phyloP scores from a whole-genome alignment of 1,140 invertebrate genomes.

The Eurosta solidaginis region DNA sequence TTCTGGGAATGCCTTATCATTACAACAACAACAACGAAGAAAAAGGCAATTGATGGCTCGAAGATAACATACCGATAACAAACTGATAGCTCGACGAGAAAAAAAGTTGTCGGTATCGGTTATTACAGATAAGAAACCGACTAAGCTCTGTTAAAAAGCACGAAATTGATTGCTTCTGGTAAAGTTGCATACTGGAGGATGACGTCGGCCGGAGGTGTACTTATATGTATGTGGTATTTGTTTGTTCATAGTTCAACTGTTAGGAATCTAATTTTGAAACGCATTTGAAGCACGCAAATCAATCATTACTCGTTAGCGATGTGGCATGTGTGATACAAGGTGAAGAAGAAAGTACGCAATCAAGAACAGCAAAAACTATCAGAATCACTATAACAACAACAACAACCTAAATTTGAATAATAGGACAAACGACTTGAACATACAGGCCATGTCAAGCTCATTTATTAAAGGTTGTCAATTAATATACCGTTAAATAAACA shows the following conservation, averaged over 20 bases:
- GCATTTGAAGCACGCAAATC: conserved; percentile 14
- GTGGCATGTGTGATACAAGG: not conserved
- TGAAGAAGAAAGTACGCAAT: not conserved
- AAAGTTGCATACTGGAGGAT: not conserved
- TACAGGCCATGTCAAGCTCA: not conserved
- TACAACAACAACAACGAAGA: no score
- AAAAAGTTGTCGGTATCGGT: no score
- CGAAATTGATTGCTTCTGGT: no score
- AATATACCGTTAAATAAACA: not conserved
- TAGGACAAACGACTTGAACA: not conserved
- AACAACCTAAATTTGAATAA: not conserved
- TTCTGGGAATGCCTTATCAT: no score
- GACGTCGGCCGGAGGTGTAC: not conserved
- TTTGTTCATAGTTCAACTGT: not conserved
- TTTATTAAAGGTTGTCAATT: conserved; percentile 15
- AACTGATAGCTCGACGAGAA: no score
- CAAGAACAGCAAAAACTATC: not conserved
- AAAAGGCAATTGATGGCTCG: no score
- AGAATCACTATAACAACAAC: not conserved
- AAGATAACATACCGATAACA: no score
- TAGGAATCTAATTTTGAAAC: conserved; percentile 18
- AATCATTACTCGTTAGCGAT: conserved; percentile 21
- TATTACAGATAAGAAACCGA: no score
- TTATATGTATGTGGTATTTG: not conserved
- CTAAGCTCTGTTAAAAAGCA: no score